Conservation (phyloP, 2,797 vertebrate genomes). For the Scolopax rusticola region DNA sequence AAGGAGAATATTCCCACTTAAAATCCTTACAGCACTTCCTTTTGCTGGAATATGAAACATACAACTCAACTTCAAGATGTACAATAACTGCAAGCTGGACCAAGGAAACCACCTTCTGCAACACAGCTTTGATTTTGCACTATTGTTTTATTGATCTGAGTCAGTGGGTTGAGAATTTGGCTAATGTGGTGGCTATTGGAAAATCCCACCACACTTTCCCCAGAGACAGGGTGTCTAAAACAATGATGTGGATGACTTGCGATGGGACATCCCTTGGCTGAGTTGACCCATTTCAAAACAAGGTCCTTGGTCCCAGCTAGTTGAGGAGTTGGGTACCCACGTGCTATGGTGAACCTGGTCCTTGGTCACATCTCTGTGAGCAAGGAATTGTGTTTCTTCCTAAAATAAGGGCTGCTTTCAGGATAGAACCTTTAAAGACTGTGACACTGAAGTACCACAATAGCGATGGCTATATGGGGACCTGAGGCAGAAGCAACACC, state of each 20-base stretch:
- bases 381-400: not conserved
- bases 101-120: not conserved
- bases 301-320: not conserved
- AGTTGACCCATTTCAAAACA: not conserved
- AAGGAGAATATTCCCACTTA: not conserved
- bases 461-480: not conserved
- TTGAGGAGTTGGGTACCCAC: not conserved
- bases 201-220: not conserved
- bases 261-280: not conserved
- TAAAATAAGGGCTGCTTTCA: not conserved
- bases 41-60: not conserved
- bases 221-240: not conserved
- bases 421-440: not conserved
- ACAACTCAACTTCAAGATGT: not conserved
- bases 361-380: not conserved
- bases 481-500: not conserved
- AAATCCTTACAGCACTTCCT: not conserved
- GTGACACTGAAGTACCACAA: not conserved
- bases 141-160: not conserved
- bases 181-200: not conserved
- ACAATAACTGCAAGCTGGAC: not conserved
- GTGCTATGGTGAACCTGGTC: not conserved
- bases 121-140: not conserved
- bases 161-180: not conserved
- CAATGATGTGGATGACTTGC: not conserved